Conservation (phyloP, 2,797 vertebrate species). For the Chelmon rostratus region DNA sequence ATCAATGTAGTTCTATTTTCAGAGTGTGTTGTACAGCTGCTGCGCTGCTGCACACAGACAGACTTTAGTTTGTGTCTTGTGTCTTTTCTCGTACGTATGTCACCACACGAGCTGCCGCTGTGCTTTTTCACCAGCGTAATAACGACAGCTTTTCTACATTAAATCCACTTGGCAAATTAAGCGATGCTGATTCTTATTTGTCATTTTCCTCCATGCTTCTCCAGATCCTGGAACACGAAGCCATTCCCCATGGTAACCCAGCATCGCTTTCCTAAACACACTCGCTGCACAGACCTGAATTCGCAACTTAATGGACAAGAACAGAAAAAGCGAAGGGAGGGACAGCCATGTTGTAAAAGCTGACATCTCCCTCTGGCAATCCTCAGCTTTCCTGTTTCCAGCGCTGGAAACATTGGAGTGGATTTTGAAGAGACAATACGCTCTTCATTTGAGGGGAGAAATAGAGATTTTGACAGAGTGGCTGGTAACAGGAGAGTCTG, state of each 20-base stretch:
- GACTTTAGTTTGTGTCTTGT: slow-evolving; percentile 1
- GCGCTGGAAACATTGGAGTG: slow-evolving; percentile 67
- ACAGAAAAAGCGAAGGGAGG: slow-evolving; percentile 67
- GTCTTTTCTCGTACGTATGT: neutral
- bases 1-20: neutral
- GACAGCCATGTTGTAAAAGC: slow-evolving; percentile 70
- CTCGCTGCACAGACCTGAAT: slow-evolving; percentile 40
- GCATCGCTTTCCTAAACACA: slow-evolving; percentile 80
- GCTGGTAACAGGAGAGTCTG: slow-evolving; percentile 33
- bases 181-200: slow-evolving; percentile 61
- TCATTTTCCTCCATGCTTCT: slow-evolving; percentile 68
- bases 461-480: slow-evolving; percentile 45
- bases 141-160: slow-evolving; percentile 27
- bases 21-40: neutral
- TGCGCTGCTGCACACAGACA: neutral
- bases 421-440: slow-evolving; percentile 40
- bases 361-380: slow-evolving; percentile 71
- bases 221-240: slow-evolving; percentile 67
- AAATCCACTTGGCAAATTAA: slow-evolving; percentile 54
- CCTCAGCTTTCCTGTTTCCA: slow-evolving; percentile 58
- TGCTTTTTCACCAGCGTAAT: slow-evolving; percentile 27
- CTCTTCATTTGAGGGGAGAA: slow-evolving; percentile 47
- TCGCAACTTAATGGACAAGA: slow-evolving; percentile 62
- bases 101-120: neutral
- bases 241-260: slow-evolving; percentile 76